Evolutionary conservation across 1,140 invertebrate genomes (phyloP).

Genomic region (Philaenus spumarius): DNA sequence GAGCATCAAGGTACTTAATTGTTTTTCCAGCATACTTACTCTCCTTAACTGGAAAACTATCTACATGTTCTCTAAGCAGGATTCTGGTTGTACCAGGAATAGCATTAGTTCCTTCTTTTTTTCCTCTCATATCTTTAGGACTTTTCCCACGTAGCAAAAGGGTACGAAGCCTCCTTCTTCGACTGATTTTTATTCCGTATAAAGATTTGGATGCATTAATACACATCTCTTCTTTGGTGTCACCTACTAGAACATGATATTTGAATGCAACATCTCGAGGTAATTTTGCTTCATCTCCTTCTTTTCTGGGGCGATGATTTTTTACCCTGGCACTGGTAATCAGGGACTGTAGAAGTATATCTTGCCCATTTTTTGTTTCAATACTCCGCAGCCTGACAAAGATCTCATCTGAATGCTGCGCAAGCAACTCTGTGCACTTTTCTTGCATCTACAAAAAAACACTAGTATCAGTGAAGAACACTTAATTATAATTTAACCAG

Average conservation of each 20-base stretch:
- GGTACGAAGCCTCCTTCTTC: not conserved
- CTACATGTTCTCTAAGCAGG: not conserved
- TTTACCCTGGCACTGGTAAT: not conserved
- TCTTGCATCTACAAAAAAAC: too few species aligned
- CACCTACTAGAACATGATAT: not conserved
- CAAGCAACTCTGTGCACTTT: not conserved
- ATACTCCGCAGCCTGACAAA: not conserved
- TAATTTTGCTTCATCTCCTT: not conserved
- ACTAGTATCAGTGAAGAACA: too few species aligned
- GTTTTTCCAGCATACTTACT: conserved; percentile 9
- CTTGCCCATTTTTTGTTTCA: not conserved
- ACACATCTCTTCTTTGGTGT: not conserved
- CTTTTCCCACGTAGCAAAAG: not conserved
- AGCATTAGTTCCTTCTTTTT: conserved; percentile 1
- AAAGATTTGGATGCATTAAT: not conserved
- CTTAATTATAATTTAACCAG: too few species aligned
- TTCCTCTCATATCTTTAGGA: not conserved
- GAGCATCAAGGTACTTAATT: conserved; percentile 14
- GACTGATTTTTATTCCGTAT: not conserved
- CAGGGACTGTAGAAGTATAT: not conserved
- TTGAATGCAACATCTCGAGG: not conserved
- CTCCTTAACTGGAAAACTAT: conserved; percentile 1
- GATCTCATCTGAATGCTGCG: not conserved
- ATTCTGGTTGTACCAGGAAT: not conserved
- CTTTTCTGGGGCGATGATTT: not conserved